phyloP scores from a whole-genome alignment of 2,113 vertebrate genomes.

The Echinops telfairi region DNA sequence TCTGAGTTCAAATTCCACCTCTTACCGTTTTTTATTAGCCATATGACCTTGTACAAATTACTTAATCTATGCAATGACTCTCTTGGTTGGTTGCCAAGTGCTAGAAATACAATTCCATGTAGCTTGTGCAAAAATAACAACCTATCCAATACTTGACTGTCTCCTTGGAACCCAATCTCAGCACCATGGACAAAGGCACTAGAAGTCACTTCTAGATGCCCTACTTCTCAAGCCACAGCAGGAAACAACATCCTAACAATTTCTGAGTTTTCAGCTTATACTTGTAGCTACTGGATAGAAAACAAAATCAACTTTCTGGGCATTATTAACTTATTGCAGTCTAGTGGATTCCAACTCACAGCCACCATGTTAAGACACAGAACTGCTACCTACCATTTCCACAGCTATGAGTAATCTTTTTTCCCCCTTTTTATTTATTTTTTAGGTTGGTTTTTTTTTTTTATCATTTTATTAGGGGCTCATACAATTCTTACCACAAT shows the following conservation, averaged over 20 bases:
- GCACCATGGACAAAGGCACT: conserved; percentile 62
- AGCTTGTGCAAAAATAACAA: conserved; percentile 11
- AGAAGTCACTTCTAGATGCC: neutral
- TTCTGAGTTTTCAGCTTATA: neutral
- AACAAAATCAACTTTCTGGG: conserved; percentile 21
- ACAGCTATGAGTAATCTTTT: too few species aligned
- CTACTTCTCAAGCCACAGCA: neutral
- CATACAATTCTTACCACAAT: too few species aligned
- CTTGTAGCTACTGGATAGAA: neutral
- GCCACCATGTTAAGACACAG: too few species aligned
- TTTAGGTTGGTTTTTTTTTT: too few species aligned
- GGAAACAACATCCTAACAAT: conserved; percentile 6
- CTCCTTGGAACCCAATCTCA: conserved; percentile 55
- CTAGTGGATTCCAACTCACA: too few species aligned
- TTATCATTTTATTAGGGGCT: too few species aligned
- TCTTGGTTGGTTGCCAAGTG: neutral
- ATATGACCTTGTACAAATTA: neutral
- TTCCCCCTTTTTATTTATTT: too few species aligned
- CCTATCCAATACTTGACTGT: neutral
- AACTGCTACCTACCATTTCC: too few species aligned
- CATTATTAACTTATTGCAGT: neutral
- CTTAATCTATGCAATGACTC: neutral
- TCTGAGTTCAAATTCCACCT: conserved; percentile 5
- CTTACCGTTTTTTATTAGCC: neutral
- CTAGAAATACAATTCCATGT: conserved; percentile 20